These are phyloP conservation scores for Elephantulus edwardii DNA, from an alignment of 2,113 vertebrate genomes.

Conservation along the genomic window DNA sequence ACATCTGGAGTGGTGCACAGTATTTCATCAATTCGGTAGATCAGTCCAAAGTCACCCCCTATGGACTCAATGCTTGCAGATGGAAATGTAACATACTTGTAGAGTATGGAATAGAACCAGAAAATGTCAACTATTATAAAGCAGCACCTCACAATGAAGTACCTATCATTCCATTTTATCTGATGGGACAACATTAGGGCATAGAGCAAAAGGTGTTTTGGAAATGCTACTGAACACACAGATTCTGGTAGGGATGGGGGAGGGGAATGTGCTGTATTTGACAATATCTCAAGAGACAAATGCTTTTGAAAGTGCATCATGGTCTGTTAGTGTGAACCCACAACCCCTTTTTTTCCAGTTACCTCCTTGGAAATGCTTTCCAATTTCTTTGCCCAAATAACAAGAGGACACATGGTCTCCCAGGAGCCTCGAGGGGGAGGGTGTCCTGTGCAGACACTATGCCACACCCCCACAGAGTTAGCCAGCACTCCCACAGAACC, in stretches of 20 bases:
- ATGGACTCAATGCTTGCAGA: not conserved
- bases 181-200: not conserved
- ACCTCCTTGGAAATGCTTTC: constrained; percentile 52
- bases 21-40: not conserved
- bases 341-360: constrained; percentile 28
- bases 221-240: not conserved
- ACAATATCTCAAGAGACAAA: constrained; percentile 2
- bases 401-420: not conserved
- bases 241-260: not conserved
- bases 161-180: not conserved
- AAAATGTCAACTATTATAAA: not conserved
- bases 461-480: not conserved
- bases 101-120: not conserved
- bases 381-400: constrained; percentile 48
- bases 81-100: not conserved
- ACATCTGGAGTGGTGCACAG: not conserved
- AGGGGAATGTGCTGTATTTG: not conserved
- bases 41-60: not conserved
- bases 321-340: constrained; percentile 27
- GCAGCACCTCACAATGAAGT: not conserved
- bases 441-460: not conserved
- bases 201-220: not conserved
- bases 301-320: constrained; percentile 29
- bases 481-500: constrained; percentile 20
- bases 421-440: not conserved